Evolutionary conservation across 2,888 invertebrate species (phyloP), one percentile per base, ranked within the genome.

Genomic region (Tinea semifulvella): DNA sequence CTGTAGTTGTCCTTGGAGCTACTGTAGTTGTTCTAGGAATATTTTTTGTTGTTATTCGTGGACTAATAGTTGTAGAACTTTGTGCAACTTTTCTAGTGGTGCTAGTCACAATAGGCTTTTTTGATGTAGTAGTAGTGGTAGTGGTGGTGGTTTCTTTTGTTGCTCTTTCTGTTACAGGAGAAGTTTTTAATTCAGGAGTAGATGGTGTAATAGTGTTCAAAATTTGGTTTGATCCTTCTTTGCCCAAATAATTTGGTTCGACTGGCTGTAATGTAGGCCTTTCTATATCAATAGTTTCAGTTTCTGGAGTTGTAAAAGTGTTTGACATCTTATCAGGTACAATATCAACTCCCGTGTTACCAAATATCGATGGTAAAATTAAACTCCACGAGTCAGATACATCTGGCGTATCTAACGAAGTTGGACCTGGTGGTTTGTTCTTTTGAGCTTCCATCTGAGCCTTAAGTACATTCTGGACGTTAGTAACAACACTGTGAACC

Each of bases 391-490:
- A 86, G 42, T 88, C 87, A 1, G 88, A 87, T 0, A 89, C 88
- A 59, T 90, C 89, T 1, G 89, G 89, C 0, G 88, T 89, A 53
- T 89, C 89, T 45, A 89, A 70, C 3, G 85, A 71, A 2, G 83
- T 82, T 51, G 72, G 73, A 22, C 66, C 51, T 47, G 58, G 63
- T 50, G 61, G 72, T 56, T 59, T 71, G 60, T 62, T 84, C 79
- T 86, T 72, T 75, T 87, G 60, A 65, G 83, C 57, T 77, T 88
- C 88, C 67, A 91, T 85, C 71, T 93, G 92, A 44, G 88, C 88
- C 65, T 90, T 91, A 0, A 94, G 71, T 10, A 94, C 92, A 62
- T 86, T 91, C 63, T 94, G 92, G 1, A 94, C 93, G 56, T 90
- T 92, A 26, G 87, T 87, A 0, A 94, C 90, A 5, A 94, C 91